A percentile compares a stretch with the other conserved stretches of the same genome.
Conservation (phyloP, 2,113 vertebrate species). For the Corydoras sp. region DNA sequence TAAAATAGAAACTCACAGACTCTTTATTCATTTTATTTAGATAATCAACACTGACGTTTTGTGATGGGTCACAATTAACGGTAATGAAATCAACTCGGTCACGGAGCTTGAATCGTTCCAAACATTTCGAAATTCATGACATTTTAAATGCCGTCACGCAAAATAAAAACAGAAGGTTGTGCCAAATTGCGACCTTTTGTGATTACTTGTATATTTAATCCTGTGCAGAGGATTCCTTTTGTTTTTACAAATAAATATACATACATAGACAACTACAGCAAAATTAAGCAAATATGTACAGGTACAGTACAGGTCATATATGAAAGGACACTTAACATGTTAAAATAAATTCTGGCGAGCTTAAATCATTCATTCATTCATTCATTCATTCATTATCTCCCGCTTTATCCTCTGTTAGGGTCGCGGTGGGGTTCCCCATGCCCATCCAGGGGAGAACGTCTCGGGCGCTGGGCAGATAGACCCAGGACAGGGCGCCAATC, state of each 20-base stretch:
- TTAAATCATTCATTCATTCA: too few relatives aligned
- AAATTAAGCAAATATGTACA: conserved; percentile 88
- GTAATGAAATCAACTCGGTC: conserved; percentile 52
- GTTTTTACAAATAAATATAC: conserved; percentile 98
- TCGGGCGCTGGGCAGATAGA: too few relatives aligned
- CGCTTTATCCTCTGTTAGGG: too few relatives aligned
- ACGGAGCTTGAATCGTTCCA: conserved; percentile 32
- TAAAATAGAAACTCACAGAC: conserved; percentile 69
- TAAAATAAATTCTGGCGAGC: conserved; percentile 52
- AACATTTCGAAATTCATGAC: too few relatives aligned
- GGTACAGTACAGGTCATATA: conserved; percentile 87
- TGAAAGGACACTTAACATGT: conserved; percentile 91
- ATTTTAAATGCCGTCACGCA: too few relatives aligned
- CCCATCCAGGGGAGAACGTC: too few relatives aligned
- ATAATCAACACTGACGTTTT: conserved; percentile 64
- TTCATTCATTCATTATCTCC: too few relatives aligned
- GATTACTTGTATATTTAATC: conserved; percentile 33
- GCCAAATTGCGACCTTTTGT: conserved; percentile 66
- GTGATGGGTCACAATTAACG: conserved; percentile 58
- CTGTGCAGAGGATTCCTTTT: conserved; percentile 92
- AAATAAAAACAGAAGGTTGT: conserved; percentile 41
- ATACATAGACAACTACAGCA: conserved; percentile 61
- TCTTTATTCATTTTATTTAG: conserved; percentile 68
- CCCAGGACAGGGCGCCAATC: too few relatives aligned
- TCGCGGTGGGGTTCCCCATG: too few relatives aligned